Conservation (phyloP, 2,888 invertebrate species). For the Papilio protenor region DNA sequence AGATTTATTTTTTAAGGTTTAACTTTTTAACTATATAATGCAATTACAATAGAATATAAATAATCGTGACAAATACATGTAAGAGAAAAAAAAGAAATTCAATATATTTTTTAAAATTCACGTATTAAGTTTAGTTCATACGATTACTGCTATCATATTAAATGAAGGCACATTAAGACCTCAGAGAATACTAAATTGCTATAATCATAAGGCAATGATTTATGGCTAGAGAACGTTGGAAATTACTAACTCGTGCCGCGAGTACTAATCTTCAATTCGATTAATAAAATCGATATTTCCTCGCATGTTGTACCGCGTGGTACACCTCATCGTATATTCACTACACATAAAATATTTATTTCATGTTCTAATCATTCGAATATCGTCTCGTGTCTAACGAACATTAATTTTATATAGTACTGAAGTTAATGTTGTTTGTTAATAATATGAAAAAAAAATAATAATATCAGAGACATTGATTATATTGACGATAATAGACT, state of each 20-base stretch:
- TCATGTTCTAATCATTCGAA: conserved; percentile 6
- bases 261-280: conserved; percentile 47
- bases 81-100: not conserved
- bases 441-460: not conserved
- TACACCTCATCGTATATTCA: conserved; percentile 21
- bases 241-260: conserved; percentile 35
- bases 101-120: not conserved
- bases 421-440: not conserved
- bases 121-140: not conserved
- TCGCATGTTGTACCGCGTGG: not conserved
- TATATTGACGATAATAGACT: not conserved
- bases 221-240: conserved; percentile 11
- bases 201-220: not conserved
- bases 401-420: not conserved
- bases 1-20: conserved; percentile 6
- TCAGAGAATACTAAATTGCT: conserved; percentile 10
- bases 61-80: too few species aligned
- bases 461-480: not conserved
- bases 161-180: conserved; percentile 13
- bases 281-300: conserved; percentile 44
- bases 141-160: not conserved
- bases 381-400: not conserved
- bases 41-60: not conserved
- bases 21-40: not conserved
- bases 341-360: conserved; percentile 26